Evolutionary conservation across 2,113 vertebrate species (phyloP).

Genomic region (Channa argus): DNA sequence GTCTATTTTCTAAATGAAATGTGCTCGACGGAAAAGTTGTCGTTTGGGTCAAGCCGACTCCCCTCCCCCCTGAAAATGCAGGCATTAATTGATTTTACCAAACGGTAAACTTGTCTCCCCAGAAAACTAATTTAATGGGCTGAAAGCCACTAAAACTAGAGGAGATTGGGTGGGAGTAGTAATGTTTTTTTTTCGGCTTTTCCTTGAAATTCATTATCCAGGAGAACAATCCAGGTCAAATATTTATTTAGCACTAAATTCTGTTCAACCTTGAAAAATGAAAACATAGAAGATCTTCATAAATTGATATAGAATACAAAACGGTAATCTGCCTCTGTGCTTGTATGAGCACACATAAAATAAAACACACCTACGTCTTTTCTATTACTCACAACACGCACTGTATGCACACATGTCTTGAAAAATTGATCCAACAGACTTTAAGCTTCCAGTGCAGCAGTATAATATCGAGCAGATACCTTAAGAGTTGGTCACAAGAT

Average conservation of each 20-base stretch:
- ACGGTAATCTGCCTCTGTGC: background rate
- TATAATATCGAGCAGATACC: background rate
- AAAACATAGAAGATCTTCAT: background rate
- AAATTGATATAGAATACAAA: background rate
- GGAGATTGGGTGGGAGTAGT: background rate
- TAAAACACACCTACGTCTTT: background rate
- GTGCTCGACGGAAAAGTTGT: background rate
- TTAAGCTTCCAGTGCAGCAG: background rate
- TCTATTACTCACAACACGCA: background rate
- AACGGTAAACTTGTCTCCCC: background rate
- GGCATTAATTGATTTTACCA: background rate
- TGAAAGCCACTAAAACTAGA: background rate
- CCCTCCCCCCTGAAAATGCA: background rate
- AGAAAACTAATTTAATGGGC: no score
- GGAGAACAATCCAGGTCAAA: background rate
- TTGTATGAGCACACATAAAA: background rate
- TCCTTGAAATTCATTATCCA: background rate
- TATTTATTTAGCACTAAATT: background rate
- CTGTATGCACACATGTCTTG: background rate
- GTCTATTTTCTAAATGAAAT: background rate
- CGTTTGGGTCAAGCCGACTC: background rate
- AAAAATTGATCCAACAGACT: background rate
- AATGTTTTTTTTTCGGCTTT: no score
- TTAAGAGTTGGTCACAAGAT: constrained; percentile 12
- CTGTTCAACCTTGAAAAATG: background rate